Conservation (phyloP, 2,888 invertebrate genomes). For the Macaria liturata region DNA sequence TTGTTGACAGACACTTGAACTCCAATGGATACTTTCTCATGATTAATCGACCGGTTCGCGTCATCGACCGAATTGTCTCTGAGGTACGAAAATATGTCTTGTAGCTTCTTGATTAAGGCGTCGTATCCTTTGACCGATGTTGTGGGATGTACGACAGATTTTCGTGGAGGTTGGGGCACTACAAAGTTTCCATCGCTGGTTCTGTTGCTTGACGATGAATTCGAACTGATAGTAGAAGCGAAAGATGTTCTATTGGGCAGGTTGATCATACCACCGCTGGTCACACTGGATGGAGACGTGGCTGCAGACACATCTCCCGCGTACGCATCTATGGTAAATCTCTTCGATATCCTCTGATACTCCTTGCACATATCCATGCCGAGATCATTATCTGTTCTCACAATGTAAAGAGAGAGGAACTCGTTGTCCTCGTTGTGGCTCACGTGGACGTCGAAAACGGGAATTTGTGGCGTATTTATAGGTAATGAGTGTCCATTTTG, state of each 20-base stretch:
- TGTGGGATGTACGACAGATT: conserved; percentile 65
- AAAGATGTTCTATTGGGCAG: conserved; percentile 72
- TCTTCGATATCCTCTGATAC: conserved; percentile 75
- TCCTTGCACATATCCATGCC: conserved; percentile 77
- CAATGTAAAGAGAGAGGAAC: conserved; percentile 71
- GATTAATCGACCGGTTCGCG: conserved; percentile 53
- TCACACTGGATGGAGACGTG: conserved; percentile 76
- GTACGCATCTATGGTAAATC: conserved; percentile 75
- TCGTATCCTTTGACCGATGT: conserved; percentile 74
- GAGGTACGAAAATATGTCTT: conserved; percentile 72
- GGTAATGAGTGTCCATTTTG: conserved; percentile 75
- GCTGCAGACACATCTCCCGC: conserved; percentile 70
- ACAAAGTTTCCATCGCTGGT: conserved; percentile 78
- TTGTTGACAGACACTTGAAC: conserved; percentile 64
- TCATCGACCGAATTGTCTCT: conserved; percentile 62
- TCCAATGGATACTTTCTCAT: conserved; percentile 71
- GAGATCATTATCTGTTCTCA: conserved; percentile 72
- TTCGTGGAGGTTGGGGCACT: conserved; percentile 76
- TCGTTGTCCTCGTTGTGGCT: conserved; percentile 75
- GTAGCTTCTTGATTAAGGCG: conserved; percentile 67
- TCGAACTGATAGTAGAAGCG: conserved; percentile 70
- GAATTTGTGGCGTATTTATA: conserved; percentile 65
- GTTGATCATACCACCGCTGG: conserved; percentile 72
- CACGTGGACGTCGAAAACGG: conserved; percentile 72
- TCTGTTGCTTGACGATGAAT: conserved; percentile 67